Conservation (phyloP, 2,797 vertebrate genomes). For the Chrosomus eos region DNA sequence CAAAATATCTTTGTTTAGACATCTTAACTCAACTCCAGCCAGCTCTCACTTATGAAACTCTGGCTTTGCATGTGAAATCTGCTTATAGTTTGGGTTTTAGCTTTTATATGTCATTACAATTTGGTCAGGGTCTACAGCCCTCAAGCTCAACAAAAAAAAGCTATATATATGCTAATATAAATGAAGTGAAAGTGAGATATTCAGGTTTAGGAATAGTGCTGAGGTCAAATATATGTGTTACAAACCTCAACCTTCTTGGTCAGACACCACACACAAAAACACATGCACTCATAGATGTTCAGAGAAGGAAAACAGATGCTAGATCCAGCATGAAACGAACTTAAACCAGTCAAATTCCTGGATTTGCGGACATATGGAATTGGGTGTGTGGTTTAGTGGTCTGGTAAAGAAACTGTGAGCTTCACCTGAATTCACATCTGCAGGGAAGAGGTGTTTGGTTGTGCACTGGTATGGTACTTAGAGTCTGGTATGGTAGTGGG, state of each 20-base stretch:
- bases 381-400: conserved; percentile 32
- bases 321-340: neutral
- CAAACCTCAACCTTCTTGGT: neutral
- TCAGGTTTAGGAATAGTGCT: conserved; percentile 22
- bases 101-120: neutral
- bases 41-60: neutral
- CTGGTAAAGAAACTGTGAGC: neutral
- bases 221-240: conserved; percentile 15
- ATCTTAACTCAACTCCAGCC: conserved; percentile 1
- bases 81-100: conserved; percentile 1
- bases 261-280: conserved; percentile 1
- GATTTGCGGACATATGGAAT: conserved; percentile 40
- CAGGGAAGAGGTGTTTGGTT: conserved; percentile 14
- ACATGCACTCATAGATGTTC: neutral
- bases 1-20: conserved; percentile 17
- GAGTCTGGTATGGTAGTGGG: neutral
- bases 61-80: conserved; percentile 9
- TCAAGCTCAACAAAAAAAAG: neutral
- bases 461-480: conserved; percentile 11
- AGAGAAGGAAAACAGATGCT: conserved; percentile 39
- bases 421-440: conserved; percentile 34
- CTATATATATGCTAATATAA: neutral
- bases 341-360: conserved; percentile 7
- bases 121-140: neutral
- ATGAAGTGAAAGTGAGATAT: conserved; percentile 39